Percentiles rank a stretch among this genome's conserved stretches.
These are phyloP conservation scores for Stomatorhinus ivindoensis DNA, from an alignment of 2,113 vertebrate genomes.

Conservation along the genomic window DNA sequence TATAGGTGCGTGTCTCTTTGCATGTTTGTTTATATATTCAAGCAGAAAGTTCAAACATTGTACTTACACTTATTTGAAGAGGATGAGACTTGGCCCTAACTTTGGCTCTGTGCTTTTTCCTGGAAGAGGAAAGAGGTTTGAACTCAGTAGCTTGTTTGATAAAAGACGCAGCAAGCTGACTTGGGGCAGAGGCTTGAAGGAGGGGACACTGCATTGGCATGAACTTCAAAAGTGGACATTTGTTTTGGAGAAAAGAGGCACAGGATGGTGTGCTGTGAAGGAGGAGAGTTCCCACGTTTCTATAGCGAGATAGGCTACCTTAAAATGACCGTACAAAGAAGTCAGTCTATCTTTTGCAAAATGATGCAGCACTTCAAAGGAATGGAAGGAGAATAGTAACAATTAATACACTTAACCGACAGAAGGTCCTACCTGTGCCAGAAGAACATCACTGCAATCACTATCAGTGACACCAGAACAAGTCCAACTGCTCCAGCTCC, in stretches of 20 bases:
- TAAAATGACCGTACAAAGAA: background rate
- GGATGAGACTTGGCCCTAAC: slow-evolving; percentile 54
- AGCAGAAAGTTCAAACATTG: background rate
- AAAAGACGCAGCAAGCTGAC: background rate
- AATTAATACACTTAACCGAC: background rate
- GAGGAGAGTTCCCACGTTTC: background rate
- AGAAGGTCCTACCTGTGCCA: slow-evolving; percentile 43
- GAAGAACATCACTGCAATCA: slow-evolving; percentile 37
- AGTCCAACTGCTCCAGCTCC: slow-evolving; percentile 43
- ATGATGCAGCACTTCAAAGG: background rate
- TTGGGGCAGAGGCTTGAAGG: background rate
- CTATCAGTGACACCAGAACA: slow-evolving; percentile 35
- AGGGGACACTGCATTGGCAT: background rate
- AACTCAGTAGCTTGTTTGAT: background rate
- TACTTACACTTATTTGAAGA: slow-evolving; percentile 53
- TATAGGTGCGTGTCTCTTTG: background rate
- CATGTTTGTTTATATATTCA: background rate
- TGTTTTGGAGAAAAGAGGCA: background rate
- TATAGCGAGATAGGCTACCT: background rate
- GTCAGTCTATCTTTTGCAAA: background rate
- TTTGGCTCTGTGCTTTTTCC: slow-evolving; percentile 46
- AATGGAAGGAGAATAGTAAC: background rate
- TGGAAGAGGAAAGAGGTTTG: slow-evolving; percentile 36
- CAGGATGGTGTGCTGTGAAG: background rate
- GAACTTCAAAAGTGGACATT: background rate